Evolutionary conservation across 2,113 vertebrate species (phyloP), one percentile per base, ranked within the genome.

Genomic region (Chrysemys picta): DNA sequence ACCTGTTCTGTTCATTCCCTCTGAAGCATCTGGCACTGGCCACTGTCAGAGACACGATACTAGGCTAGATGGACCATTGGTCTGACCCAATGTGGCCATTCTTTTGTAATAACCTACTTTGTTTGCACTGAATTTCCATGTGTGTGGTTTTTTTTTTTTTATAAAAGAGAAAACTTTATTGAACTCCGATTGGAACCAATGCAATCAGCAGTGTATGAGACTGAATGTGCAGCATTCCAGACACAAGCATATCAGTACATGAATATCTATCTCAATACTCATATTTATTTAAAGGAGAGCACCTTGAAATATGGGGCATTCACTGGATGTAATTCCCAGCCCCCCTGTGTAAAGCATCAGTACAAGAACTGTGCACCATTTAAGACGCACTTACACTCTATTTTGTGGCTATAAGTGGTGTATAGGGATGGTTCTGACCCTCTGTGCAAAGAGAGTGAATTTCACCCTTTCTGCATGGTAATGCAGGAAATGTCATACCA

Each of bases 201-300:
- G 96, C 89, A 81, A 54, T 29, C 31, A 3, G 0, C 62, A 84
- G 62, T 52, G 4, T 84, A 81, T 81, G 87, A 95, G 85, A 69
- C 90, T 21, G 0, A 95, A 95, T 96, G 95, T 96, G 42, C 16
- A 7, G 22, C 38, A 25, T 75, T 75, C 38, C 72, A 75, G 38
- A 27, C 29, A 95, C 93, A 95, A 87, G 94, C 21, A 0, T 62
- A 87, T 96, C 95, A 95, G 72, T 72, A 54, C 95, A 87, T 85
- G 82, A 91, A 97, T 80, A 94, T 96, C 96, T 94, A 90, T 57
- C 96, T 96, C 96, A 96, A 95, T 92, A 90, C 79, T 93, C 90
- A 90, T 89, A 91, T 88, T 92, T 56, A 93, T 50, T 86, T 87
- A 84, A 13, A 88, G 27, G 81, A 91, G 90, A 95, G 87, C 94